Conservation (phyloP, 2,113 vertebrate species). For the Pseudopipra pipra region DNA sequence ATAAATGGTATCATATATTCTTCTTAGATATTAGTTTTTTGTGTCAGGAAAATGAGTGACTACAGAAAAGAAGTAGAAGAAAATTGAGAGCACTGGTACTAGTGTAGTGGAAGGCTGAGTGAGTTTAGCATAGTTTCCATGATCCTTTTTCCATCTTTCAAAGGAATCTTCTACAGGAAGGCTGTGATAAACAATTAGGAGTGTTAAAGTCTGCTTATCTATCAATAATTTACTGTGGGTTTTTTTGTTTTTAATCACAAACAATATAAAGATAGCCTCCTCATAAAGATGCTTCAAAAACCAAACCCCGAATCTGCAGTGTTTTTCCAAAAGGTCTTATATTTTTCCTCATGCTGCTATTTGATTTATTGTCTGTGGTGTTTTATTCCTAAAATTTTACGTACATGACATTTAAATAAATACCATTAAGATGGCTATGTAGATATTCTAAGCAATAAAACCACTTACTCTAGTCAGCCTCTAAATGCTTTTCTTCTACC, state of each 20-base stretch:
- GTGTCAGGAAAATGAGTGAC: background rate
- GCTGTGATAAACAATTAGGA: background rate
- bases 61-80: background rate
- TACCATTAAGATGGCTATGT: background rate
- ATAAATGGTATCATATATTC: background rate
- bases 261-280: background rate
- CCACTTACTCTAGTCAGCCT: background rate
- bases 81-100: background rate
- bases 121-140: conserved; percentile 7
- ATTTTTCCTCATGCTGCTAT: background rate
- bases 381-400: background rate
- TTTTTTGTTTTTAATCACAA: background rate
- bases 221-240: background rate
- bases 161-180: background rate
- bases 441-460: background rate
- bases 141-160: background rate
- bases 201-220: background rate
- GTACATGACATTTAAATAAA: background rate
- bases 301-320: background rate
- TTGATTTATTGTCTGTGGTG: background rate
- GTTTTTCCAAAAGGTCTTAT: background rate
- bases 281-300: background rate
- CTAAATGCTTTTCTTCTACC: background rate
- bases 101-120: background rate
- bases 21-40: background rate